phyloP scores from a whole-genome alignment of 2,888 invertebrate species.

The Nipponacmea schrenckii region DNA sequence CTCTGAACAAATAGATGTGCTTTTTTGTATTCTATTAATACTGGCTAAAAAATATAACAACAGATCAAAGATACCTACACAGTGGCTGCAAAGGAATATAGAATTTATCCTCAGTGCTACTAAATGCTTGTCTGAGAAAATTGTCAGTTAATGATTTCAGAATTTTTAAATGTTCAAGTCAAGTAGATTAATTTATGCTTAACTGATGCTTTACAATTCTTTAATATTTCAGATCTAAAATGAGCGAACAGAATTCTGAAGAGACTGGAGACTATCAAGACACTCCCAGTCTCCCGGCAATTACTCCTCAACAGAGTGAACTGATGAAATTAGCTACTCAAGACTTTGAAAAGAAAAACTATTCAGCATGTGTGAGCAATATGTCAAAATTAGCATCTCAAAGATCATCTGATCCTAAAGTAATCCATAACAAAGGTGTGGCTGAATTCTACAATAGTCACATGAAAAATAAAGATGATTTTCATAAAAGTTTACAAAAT shows the following conservation, averaged over 20 bases:
- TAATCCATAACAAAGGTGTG: slow-evolving; percentile 85
- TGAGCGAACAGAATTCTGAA: slow-evolving; percentile 8
- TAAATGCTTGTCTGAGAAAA: too few relatives aligned
- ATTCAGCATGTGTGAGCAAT: slow-evolving; percentile 73
- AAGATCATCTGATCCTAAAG: slow-evolving; percentile 74
- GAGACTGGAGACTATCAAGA: slow-evolving; percentile 9
- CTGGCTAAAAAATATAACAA: too few relatives aligned
- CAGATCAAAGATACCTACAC: too few relatives aligned
- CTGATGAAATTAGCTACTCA: slow-evolving; percentile 74
- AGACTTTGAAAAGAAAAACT: slow-evolving; percentile 77
- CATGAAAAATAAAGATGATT: slow-evolving; percentile 78
- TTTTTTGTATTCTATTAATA: too few relatives aligned
- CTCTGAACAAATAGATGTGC: too few relatives aligned
- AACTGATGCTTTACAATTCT: too few relatives aligned
- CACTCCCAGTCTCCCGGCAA: slow-evolving; percentile 44
- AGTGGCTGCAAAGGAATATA: too few relatives aligned
- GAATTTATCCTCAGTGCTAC: too few relatives aligned
- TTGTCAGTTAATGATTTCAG: too few relatives aligned
- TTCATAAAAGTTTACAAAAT: slow-evolving; percentile 66
- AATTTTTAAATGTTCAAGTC: too few relatives aligned
- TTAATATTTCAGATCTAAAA: not conserved
- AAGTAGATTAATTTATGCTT: too few relatives aligned
- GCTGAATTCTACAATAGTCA: slow-evolving; percentile 78
- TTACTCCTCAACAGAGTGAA: slow-evolving; percentile 73
- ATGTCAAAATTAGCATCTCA: slow-evolving; percentile 75